Evolutionary conservation across 2,888 invertebrate species (phyloP).

Genomic region (Conomelus anceps): DNA sequence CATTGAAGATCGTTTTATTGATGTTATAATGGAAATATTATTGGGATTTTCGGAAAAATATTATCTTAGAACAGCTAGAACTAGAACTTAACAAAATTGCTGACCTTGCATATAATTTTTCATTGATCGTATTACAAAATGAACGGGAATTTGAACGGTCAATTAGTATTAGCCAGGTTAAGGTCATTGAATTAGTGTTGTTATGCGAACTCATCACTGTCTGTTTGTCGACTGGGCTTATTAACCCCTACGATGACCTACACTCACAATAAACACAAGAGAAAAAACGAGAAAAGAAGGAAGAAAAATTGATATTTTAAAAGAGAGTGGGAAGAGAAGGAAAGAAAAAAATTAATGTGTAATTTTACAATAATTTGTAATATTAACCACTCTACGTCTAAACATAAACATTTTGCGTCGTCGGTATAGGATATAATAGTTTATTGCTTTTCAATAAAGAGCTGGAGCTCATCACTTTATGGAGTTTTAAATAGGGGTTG

Average conservation of each 20-base stretch:
- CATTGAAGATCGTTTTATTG: no score
- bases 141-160: not conserved
- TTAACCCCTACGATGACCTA: no score
- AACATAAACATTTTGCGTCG: not conserved
- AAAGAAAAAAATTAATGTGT: no score
- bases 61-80: not conserved
- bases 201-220: not conserved
- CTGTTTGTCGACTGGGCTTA: not conserved
- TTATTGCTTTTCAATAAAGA: not conserved
- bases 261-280: no score
- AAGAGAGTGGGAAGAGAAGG: no score
- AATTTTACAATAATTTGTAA: no score
- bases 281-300: no score
- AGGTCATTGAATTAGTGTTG: not conserved
- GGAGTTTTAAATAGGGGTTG: not conserved
- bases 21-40: no score
- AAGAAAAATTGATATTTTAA: no score
- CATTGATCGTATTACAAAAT: no score
- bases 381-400: no score
- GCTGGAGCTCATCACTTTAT: not conserved
- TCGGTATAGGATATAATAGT: not conserved
- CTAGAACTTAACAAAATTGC: not conserved
- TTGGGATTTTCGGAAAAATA: not conserved
- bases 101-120: no score
- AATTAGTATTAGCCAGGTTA: not conserved